A percentile compares a stretch with the other conserved stretches of the same genome.
Evolutionary conservation across 1,140 invertebrate genomes (phyloP).

Genomic region (Halesus radiatus): DNA sequence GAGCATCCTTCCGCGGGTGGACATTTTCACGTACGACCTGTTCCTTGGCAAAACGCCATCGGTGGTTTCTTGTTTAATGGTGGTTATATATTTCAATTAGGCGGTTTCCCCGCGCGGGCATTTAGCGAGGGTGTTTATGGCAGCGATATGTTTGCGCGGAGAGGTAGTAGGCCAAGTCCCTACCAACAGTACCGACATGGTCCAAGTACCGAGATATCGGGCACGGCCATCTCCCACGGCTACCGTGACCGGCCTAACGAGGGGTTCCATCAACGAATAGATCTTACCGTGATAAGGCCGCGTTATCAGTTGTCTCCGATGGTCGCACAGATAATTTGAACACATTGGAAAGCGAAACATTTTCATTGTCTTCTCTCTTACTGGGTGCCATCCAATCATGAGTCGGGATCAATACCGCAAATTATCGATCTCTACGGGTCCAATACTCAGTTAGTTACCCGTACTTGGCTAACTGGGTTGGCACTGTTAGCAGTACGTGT

Average conservation of each 20-base stretch:
- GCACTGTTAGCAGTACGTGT: no score
- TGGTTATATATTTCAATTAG: slow-evolving; percentile 41
- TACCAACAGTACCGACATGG: not conserved
- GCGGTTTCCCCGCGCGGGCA: slow-evolving; percentile 10
- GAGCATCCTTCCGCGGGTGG: not conserved
- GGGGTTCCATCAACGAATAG: not conserved
- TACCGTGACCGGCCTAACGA: slow-evolving; percentile 22
- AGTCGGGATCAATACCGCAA: no score
- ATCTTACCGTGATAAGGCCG: slow-evolving; percentile 3
- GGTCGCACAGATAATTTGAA: slow-evolving; percentile 5
- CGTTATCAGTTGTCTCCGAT: slow-evolving; percentile 8
- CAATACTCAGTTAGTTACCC: no score
- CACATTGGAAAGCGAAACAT: not conserved
- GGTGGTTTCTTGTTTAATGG: slow-evolving; percentile 11
- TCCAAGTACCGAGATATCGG: not conserved
- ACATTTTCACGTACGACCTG: not conserved
- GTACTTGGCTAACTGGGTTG: no score
- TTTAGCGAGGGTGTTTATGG: slow-evolving; percentile 26
- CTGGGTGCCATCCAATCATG: no score
- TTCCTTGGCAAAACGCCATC: not conserved
- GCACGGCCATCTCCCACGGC: slow-evolving; percentile 14
- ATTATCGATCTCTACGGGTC: no score
- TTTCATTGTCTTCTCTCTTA: not conserved
- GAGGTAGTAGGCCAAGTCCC: no score
- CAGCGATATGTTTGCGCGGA: not conserved